Base-by-base conservation (phyloP, 1,140 invertebrate genomes). In the Listronotus oregonensis region DNA sequence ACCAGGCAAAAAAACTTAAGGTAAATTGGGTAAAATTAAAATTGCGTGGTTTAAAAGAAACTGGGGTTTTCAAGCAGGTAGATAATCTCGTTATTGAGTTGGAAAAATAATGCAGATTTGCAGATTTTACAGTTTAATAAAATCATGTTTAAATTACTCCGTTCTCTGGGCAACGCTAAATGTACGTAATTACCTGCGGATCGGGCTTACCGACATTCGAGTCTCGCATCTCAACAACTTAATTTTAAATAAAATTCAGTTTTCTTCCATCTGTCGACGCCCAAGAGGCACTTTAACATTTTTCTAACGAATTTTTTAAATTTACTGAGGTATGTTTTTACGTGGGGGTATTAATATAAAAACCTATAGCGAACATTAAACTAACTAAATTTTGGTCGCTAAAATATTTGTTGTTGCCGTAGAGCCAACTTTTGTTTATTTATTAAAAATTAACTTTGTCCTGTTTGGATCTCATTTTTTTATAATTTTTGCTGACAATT, bases 91-190 rank as follows among this genome's bases (percentile, higher is more conserved):
- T 70, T 70, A 67, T 70, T 61, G 68, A 70, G 68, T 67, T 43
- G 68, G 64, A 47, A 64, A 69, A 70, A 70, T 70, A 70, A 70
- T 70, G 68, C 68, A 61, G 64, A 69, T 69, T 66, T 66, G 68
- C 68, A 69, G 65, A 68, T 62, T 70, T 71, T 63, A 63, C 66
- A 68, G 69, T 71, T 71, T 71, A 71, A 71, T 71, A 71, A 71
- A 71, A 71, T 71, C 69, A 65, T 61, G 66, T 68, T 68, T 60
- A 68, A 71, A 71, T 70, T 71, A 63, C 62, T 67, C 55, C 49
- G 27, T 65, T 14, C 32, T 27, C 47, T 27, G 32, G 37, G 46
- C 46, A 50, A 61, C 58, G 58, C 39, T 61, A 56, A 63, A 63
- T 63, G 43, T 63, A 54, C 61, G 52, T 63, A 63, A 63, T 63